Conservation (phyloP, 2,113 vertebrate genomes). For the Coregonus clupeaformis region DNA sequence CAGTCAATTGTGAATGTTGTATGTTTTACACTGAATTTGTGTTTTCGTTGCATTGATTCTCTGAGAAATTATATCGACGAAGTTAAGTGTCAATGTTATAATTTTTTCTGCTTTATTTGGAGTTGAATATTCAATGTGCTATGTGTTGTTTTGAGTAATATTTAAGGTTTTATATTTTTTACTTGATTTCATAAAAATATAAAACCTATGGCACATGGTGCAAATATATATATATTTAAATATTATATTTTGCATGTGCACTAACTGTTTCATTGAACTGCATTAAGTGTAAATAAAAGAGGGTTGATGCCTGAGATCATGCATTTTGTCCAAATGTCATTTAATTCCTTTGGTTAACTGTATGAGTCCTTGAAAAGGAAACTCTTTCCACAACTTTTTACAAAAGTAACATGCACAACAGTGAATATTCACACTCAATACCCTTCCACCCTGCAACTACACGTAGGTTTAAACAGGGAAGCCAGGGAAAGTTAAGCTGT, state of each 20-base stretch:
- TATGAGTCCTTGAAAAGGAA: too few species aligned
- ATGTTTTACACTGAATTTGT: slow-evolving; percentile 51
- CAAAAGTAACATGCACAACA: too few species aligned
- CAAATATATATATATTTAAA: slow-evolving; percentile 65
- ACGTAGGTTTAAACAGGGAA: too few species aligned
- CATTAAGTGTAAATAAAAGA: slow-evolving; percentile 74
- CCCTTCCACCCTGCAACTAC: too few species aligned
- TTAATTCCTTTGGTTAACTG: neutral
- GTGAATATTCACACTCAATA: too few species aligned
- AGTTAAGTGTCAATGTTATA: slow-evolving; percentile 44
- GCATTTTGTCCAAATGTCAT: neutral
- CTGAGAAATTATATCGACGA: slow-evolving; percentile 27
- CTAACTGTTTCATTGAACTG: slow-evolving; percentile 71
- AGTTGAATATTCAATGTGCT: slow-evolving; percentile 65
- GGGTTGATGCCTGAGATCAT: slow-evolving; percentile 53
- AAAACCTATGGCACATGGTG: slow-evolving; percentile 60
- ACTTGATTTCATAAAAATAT: slow-evolving; percentile 54
- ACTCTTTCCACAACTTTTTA: too few species aligned
- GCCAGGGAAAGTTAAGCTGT: too few species aligned
- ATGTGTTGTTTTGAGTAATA: slow-evolving; percentile 57
- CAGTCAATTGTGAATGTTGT: slow-evolving; percentile 38
- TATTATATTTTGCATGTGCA: slow-evolving; percentile 75
- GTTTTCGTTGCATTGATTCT: slow-evolving; percentile 48
- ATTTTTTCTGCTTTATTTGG: slow-evolving; percentile 56
- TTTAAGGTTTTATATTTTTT: slow-evolving; percentile 49